phyloP scores from a whole-genome alignment of 2,797 vertebrate genomes.

The Microctenopoma stevenorrisi region DNA sequence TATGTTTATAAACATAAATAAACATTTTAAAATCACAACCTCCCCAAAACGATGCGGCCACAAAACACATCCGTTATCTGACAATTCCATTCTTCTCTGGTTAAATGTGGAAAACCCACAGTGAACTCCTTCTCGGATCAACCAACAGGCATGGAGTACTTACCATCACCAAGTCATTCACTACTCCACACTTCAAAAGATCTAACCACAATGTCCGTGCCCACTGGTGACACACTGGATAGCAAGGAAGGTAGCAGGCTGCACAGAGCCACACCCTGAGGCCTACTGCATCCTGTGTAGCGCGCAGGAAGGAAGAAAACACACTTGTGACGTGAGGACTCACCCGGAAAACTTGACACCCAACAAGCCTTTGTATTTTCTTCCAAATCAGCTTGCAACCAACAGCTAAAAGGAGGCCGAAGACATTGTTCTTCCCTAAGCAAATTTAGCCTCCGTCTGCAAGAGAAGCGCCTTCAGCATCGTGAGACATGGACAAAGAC shows the following conservation, averaged over 20 bases:
- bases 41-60: constrained; percentile 41
- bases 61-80: constrained; percentile 37
- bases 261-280: constrained; percentile 67
- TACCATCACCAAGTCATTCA: constrained; percentile 18
- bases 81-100: constrained; percentile 44
- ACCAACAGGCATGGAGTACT: constrained; percentile 16
- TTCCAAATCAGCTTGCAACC: constrained; percentile 31
- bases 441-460: constrained; percentile 31
- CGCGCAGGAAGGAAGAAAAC: constrained; percentile 21
- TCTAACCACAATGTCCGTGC: constrained; percentile 24
- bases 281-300: constrained; percentile 70
- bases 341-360: constrained; percentile 73
- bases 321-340: constrained; percentile 56
- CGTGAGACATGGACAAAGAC: constrained; percentile 48
- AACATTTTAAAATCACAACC: constrained; percentile 48
- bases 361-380: constrained; percentile 19
- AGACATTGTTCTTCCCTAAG: constrained; percentile 7
- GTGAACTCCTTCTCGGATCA: not conserved
- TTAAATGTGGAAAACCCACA: constrained; percentile 37
- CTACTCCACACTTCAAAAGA: constrained; percentile 34
- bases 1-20: not conserved
- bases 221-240: constrained; percentile 42
- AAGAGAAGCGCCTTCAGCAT: constrained; percentile 44
- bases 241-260: constrained; percentile 46
- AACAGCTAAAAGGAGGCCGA: not conserved